A percentile compares a stretch with the other conserved stretches of the same genome.
Conservation (phyloP, 23 tunicate species). For the Aplidium turbinatum region DNA sequence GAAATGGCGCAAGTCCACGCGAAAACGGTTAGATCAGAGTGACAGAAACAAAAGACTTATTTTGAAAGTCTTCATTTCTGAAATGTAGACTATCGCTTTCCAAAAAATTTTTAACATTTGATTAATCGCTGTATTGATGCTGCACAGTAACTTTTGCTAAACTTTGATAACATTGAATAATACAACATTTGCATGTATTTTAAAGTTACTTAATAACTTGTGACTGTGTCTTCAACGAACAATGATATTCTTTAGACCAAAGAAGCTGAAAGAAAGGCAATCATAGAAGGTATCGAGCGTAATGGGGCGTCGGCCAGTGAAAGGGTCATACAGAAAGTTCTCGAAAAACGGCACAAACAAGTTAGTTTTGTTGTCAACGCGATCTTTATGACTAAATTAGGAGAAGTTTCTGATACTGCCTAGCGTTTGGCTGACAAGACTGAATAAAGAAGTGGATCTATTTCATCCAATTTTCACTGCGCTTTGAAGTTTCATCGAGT, state of each 20-base stretch:
- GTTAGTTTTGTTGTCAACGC: constrained; percentile 18
- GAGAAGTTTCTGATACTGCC: too few species aligned
- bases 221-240: too few species aligned
- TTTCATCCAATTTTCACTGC: too few species aligned
- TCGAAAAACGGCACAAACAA: constrained; percentile 82
- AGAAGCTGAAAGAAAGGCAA: constrained; percentile 79
- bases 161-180: background rate
- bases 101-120: too few species aligned
- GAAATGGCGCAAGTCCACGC: constrained; percentile 89
- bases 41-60: background rate
- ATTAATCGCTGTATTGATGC: too few species aligned
- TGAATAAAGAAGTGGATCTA: too few species aligned
- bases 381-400: too few species aligned
- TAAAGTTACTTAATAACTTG: too few species aligned
- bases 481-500: too few species aligned
- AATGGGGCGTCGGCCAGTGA: constrained; percentile 72
- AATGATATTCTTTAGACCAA: constrained; percentile 43
- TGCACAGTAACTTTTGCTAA: background rate
- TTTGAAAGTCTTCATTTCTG: background rate
- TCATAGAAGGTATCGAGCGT: constrained; percentile 82
- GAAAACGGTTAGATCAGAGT: constrained; percentile 81
- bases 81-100: too few species aligned
- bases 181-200: too few species aligned
- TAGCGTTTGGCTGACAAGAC: too few species aligned
- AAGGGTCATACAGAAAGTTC: constrained; percentile 72